phyloP scores from a whole-genome alignment of 2,113 vertebrate genomes.

The Pseudonaja textilis region DNA sequence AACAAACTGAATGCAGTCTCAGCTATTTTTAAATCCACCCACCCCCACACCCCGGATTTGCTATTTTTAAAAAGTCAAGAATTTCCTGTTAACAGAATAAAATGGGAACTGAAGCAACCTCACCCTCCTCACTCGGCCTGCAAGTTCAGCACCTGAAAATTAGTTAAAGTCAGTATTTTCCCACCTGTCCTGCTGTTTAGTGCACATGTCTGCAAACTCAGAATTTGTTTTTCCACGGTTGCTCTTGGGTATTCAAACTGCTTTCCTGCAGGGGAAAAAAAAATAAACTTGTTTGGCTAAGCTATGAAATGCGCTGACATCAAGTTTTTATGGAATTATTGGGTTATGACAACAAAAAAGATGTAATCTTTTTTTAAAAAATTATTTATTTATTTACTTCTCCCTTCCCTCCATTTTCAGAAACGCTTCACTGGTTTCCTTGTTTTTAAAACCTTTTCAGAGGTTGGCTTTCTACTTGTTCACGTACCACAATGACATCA shows the following conservation, averaged over 20 bases:
- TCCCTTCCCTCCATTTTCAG: not conserved
- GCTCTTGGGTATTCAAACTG: not conserved
- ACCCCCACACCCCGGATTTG: not conserved
- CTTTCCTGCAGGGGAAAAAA: not conserved
- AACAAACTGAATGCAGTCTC: not conserved
- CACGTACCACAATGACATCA: not conserved
- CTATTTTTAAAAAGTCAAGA: not conserved
- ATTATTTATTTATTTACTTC: not conserved
- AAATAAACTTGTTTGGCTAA: not conserved
- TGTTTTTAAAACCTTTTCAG: not conserved
- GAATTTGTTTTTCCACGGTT: not conserved
- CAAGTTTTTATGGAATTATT: not conserved
- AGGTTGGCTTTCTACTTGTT: not conserved
- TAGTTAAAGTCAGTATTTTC: not conserved
- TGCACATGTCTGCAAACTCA: too few species aligned
- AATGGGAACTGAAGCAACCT: not conserved
- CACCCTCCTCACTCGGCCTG: not conserved
- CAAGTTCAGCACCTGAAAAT: not conserved
- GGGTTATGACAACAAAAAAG: not conserved
- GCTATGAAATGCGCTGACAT: not conserved
- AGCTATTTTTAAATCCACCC: not conserved
- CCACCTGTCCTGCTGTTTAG: not conserved
- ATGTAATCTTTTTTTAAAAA: not conserved
- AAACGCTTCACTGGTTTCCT: not conserved
- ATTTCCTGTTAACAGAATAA: not conserved